phyloP scores from a whole-genome alignment of 1,140 invertebrate species.

The Ceratosolen fusciceps region DNA sequence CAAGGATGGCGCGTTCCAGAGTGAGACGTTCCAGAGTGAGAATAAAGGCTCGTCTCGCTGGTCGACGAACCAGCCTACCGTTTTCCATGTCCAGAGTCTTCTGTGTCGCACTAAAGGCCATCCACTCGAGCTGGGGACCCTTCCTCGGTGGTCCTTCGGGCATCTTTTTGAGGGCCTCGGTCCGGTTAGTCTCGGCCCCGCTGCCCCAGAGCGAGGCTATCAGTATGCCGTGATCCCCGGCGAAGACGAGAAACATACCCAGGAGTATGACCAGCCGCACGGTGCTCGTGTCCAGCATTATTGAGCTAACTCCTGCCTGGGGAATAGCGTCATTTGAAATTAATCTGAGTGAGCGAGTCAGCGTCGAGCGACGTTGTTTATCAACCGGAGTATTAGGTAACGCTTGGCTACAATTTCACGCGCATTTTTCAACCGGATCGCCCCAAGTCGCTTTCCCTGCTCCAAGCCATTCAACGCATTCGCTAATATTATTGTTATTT shows the following conservation, averaged over 20 bases:
- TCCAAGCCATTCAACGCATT: too few species aligned
- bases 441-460: too few species aligned
- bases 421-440: background rate
- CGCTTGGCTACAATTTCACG: background rate
- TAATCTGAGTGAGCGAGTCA: background rate
- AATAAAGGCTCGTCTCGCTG: too few species aligned
- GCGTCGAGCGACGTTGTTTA: background rate
- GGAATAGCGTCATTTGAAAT: conserved; percentile 32
- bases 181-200: conserved; percentile 2
- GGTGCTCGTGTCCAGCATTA: conserved; percentile 65
- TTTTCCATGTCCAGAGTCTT: conserved; percentile 55
- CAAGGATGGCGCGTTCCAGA: too few species aligned
- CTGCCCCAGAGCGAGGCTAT: conserved; percentile 65
- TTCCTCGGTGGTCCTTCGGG: conserved; percentile 53
- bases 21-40: too few species aligned
- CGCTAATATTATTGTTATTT: too few species aligned
- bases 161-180: conserved; percentile 47
- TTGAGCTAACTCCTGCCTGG: background rate
- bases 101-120: conserved; percentile 49
- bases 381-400: background rate
- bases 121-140: conserved; percentile 44
- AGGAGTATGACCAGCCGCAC: conserved; percentile 68
- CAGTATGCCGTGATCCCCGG: conserved; percentile 65
- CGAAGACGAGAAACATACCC: conserved; percentile 68
- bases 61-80: conserved; percentile 52